phyloP scores from a whole-genome alignment of 1,140 invertebrate genomes.

The Temnothorax curvispinosus region DNA sequence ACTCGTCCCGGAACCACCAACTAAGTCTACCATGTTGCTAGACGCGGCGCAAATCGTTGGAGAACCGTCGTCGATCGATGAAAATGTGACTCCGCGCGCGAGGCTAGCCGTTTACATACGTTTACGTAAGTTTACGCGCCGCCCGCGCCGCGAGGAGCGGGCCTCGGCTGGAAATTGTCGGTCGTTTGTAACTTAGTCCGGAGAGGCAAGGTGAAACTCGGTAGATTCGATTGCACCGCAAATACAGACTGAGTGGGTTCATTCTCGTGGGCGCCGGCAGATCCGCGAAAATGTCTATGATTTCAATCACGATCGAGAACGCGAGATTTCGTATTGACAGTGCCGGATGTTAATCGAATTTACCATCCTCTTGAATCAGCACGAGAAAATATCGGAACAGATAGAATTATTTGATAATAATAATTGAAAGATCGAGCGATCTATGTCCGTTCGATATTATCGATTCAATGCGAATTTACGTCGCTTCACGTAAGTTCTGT shows the following conservation, averaged over 20 bases:
- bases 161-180: constrained; percentile 60
- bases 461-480: not conserved
- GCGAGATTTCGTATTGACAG: not conserved
- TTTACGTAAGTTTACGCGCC: constrained; percentile 61
- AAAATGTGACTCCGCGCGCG: constrained; percentile 45
- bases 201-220: not conserved
- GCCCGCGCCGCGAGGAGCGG: not conserved
- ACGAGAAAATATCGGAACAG: not conserved
- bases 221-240: constrained; percentile 55
- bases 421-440: not conserved
- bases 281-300: not conserved
- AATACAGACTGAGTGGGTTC: constrained; percentile 2
- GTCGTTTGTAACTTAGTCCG: constrained; percentile 52
- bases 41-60: constrained; percentile 24
- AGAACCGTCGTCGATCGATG: constrained; percentile 60
- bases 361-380: not conserved
- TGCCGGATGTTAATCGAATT: not conserved
- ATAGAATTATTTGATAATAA: not conserved
- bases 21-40: constrained; percentile 40
- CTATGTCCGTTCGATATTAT: not conserved
- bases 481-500: not conserved
- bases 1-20: constrained; percentile 30
- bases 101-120: constrained; percentile 57
- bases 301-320: not conserved
- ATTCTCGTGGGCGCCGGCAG: not conserved